These are phyloP conservation scores for Micropoecilia bifurca DNA, from an alignment of 2,797 vertebrate species.

Conservation along the genomic window DNA sequence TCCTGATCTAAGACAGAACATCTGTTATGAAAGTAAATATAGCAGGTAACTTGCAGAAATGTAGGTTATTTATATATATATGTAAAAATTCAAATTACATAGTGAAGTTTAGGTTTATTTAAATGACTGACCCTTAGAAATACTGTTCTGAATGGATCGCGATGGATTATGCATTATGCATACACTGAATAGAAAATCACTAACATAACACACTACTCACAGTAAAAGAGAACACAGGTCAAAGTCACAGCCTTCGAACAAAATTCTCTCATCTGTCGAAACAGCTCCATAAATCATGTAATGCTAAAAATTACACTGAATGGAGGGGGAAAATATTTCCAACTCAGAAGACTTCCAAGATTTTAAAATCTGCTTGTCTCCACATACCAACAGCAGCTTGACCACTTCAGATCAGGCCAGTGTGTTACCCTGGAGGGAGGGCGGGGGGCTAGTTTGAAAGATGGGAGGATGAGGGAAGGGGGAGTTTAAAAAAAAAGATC, in stretches of 20 bases:
- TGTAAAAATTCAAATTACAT: neutral
- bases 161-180: slow-evolving; percentile 9
- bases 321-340: neutral
- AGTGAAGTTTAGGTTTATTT: slow-evolving; percentile 7
- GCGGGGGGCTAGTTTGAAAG: slow-evolving; percentile 63
- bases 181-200: slow-evolving; percentile 19
- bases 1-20: neutral
- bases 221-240: slow-evolving; percentile 29
- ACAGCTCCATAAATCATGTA: slow-evolving; percentile 53
- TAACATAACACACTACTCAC: slow-evolving; percentile 17
- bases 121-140: neutral
- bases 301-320: slow-evolving; percentile 31
- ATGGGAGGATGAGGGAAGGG: slow-evolving; percentile 9
- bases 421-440: slow-evolving; percentile 37
- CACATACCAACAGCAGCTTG: slow-evolving; percentile 49
- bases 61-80: neutral
- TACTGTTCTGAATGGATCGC: neutral
- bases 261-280: slow-evolving; percentile 24
- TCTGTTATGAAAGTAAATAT: slow-evolving; percentile 9
- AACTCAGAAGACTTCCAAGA: slow-evolving; percentile 34
- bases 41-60: slow-evolving; percentile 30
- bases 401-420: slow-evolving; percentile 43
- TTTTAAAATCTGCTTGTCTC: slow-evolving; percentile 40
- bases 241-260: slow-evolving; percentile 30
- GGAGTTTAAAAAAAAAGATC: slow-evolving; percentile 8